Base-by-base conservation (phyloP, 2,113 vertebrate genomes). In the Grantiella picta region DNA sequence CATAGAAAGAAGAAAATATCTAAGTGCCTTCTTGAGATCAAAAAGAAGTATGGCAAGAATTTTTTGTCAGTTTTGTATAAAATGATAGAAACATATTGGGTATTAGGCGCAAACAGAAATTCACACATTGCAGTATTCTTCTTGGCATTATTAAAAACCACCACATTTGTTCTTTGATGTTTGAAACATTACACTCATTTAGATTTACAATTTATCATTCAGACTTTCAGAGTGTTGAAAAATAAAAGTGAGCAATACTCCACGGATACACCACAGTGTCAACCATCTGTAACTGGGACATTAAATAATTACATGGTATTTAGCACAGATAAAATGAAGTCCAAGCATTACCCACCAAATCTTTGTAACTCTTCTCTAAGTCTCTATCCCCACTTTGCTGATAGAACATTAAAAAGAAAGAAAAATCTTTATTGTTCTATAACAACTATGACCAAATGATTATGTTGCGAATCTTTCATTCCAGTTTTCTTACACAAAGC, bases 401-500 rank as follows among this genome's bases (percentile, higher is more conserved):
- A 84, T 20, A 15, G n/a, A 92, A 36, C 73, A 89, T 24, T 80
- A 68, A 83, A 90, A 90, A 86, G 36, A 80, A 56, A 21, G 25
- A 16, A 59, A 93, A 80, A 83, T 63, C 33, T 75, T 90, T 86
- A 54, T 93, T 92, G 54, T 94, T 90, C 38, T 83, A 5, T 82
- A 88, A 86, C 38, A 83, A 59, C 71, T 86, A 44, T 71, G 64
- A 93, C 68, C 52, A 90, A 95, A 78, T 40, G 15, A 92, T 92
- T 96, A 70, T 44, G 31, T 44, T 92, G 71, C 95, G 85, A 96
- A 79, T 95, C 94, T 95, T 96, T 89, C 59, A 97, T 78, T 91
- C 20, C 53, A 92, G 72, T 69, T 95, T 94, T 22, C 61, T 94
- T 94, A 50, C 50, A 77, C 69, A 57, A 96, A 85, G 73, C 49